Evolutionary conservation across 2,113 vertebrate species (phyloP), one percentile per base, ranked within the genome.

Genomic region (Tretioscincus oriximinensis): DNA sequence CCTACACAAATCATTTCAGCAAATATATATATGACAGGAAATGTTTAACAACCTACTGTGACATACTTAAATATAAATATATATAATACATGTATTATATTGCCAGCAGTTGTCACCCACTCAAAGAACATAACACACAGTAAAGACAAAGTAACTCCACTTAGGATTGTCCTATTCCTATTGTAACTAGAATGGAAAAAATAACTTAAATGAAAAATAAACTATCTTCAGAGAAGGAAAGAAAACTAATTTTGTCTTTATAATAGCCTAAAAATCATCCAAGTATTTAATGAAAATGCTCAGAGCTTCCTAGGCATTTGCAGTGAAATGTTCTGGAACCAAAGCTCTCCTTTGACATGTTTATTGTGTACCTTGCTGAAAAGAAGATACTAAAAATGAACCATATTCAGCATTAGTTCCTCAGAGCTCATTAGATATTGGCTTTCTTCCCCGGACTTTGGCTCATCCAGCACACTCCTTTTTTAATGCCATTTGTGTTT

Each of bases 121-220:
- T 90, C 60, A 84, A 84, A 58, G 86, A 87, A 79, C 84, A 89
- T 35, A 49, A 89, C 35, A 49, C 47, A 41, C 35, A 41, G 28
- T 12, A 76, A 81, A 60, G 65, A 47, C 26, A n/a, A 86, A 69
- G 77, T 74, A 75, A 74, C 87, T 89, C 70, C 87, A 88, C 90
- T 89, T 86, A 84, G 86, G 85, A 90, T 86, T 87, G 84, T 81
- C 77, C 88, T 87, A 86, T 90, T 82, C 49, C 72, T 83, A 49
- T 41, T 88, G 81, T 84, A 91, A 92, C 84, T 85, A 90, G 49
- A 77, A 90, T 86, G 81, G 81, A 86, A 86, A 91, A 78, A 81
- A 77, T 83, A 31, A 8, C 82, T 81, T 87, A 88, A 87, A 91
- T 91, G 89, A 91, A 91, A 88, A 87, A 88, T 7, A 76, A 91